These are phyloP conservation scores for Pristionchus entomophagus DNA, from an alignment of 2,888 invertebrate genomes.

Conservation along the genomic window DNA sequence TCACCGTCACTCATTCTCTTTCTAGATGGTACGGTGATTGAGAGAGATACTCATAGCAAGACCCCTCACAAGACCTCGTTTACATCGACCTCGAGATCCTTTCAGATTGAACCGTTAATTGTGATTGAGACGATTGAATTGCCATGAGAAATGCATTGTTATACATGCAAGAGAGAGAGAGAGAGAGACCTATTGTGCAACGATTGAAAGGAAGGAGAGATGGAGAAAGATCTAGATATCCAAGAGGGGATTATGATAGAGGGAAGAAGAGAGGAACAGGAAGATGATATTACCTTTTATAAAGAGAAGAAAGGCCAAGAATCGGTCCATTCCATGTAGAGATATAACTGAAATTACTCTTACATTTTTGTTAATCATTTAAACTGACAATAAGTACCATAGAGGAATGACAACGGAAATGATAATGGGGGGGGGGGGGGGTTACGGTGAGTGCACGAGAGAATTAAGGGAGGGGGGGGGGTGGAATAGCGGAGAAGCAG, in stretches of 20 bases:
- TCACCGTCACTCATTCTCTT: background rate
- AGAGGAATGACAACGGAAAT: background rate
- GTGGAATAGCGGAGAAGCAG: background rate
- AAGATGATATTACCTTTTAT: background rate
- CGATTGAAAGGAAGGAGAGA: background rate
- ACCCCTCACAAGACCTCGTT: background rate
- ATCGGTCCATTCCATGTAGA: background rate
- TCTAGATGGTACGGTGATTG: too few relatives aligned
- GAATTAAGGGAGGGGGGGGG: background rate
- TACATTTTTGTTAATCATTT: too few relatives aligned
- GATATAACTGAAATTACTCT: background rate
- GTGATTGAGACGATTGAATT: constrained; percentile 34
- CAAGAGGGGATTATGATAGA: background rate
- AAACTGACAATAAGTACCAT: too few relatives aligned
- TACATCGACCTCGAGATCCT: constrained; percentile 2
- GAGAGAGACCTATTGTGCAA: constrained; percentile 14
- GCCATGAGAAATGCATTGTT: constrained; percentile 17
- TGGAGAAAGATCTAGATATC: background rate
- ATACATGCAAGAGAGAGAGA: constrained; percentile 12
- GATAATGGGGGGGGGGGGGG: too few relatives aligned
- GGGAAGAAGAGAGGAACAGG: background rate
- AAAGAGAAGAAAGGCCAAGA: background rate
- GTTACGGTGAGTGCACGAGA: background rate
- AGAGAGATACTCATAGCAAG: background rate
- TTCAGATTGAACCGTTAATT: constrained; percentile 5